A percentile compares a stretch with the other conserved stretches of the same genome.
Conservation (phyloP, 2,113 vertebrate species). For the Gavia stellata region DNA sequence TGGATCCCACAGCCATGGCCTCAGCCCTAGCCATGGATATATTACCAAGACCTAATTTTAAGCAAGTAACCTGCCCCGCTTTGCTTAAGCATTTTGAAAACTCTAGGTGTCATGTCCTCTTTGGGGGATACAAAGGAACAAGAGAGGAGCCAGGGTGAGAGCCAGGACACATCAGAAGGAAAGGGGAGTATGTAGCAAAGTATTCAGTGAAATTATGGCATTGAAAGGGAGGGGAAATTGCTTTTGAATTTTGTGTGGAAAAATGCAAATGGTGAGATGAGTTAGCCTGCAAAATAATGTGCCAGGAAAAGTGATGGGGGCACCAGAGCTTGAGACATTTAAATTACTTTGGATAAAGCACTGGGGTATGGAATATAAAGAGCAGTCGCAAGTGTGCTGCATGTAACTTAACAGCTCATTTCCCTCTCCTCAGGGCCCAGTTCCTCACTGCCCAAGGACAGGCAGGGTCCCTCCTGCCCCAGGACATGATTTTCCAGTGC, state of each 20-base stretch:
- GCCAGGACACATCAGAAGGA: background rate
- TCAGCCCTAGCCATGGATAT: background rate
- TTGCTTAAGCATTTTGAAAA: background rate
- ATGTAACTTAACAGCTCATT: slow-evolving; percentile 15
- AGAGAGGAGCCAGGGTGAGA: background rate
- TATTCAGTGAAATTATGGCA: background rate
- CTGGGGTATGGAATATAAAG: slow-evolving; percentile 16
- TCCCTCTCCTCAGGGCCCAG: background rate
- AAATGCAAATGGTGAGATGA: background rate
- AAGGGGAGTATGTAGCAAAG: background rate
- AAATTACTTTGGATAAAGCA: slow-evolving; percentile 45
- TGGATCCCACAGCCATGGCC: background rate
- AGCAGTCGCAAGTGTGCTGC: background rate
- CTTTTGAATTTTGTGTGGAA: background rate
- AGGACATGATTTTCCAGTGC: background rate
- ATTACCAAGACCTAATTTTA: background rate
- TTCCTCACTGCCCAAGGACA: background rate
- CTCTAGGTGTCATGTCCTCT: background rate
- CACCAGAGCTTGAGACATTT: slow-evolving; percentile 24
- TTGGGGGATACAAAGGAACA: background rate
- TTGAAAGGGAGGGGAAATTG: background rate
- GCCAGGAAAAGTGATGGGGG: background rate
- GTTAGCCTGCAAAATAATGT: background rate
- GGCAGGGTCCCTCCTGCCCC: background rate
- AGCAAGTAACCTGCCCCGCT: background rate